Evolutionary conservation across 1,140 invertebrate species (phyloP).

Genomic region (Bombus balteatus): DNA sequence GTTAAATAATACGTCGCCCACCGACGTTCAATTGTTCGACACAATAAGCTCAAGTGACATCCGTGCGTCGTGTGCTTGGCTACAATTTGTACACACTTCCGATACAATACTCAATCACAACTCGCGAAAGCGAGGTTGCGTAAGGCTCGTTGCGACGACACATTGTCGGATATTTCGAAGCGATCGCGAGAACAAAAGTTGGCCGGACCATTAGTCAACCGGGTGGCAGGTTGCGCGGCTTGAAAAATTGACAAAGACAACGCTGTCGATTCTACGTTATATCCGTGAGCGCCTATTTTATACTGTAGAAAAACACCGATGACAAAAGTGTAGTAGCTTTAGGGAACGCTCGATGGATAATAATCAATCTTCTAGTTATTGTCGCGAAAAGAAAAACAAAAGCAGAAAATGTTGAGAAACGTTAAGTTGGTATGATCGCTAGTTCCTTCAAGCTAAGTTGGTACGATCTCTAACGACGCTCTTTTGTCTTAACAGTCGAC

Average conservation of each 20-base stretch:
- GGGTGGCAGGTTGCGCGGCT: background rate
- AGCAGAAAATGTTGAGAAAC: background rate
- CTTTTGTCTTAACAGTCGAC: no score
- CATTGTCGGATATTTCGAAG: slow-evolving; percentile 31
- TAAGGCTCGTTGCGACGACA: slow-evolving; percentile 33
- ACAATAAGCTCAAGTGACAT: slow-evolving; percentile 25
- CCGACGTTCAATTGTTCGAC: slow-evolving; percentile 27
- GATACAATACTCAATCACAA: slow-evolving; percentile 31
- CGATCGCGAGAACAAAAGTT: slow-evolving; percentile 35
- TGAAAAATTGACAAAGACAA: slow-evolving; percentile 19
- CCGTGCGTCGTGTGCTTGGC: background rate
- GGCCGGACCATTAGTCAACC: slow-evolving; percentile 11
- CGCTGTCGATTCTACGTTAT: slow-evolving; percentile 4
- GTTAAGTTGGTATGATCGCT: no score
- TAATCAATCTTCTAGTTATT: background rate
- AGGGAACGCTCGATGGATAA: background rate
- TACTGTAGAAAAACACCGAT: background rate
- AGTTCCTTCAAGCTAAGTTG: no score
- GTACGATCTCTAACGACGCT: no score
- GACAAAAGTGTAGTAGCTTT: background rate
- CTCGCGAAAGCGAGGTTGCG: slow-evolving; percentile 23
- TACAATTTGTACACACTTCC: slow-evolving; percentile 24
- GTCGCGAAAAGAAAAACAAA: background rate
- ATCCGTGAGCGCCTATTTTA: background rate
- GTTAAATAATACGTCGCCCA: slow-evolving; percentile 22